phyloP scores from a whole-genome alignment of 2,113 vertebrate species.

The Pachycephala philippinensis region DNA sequence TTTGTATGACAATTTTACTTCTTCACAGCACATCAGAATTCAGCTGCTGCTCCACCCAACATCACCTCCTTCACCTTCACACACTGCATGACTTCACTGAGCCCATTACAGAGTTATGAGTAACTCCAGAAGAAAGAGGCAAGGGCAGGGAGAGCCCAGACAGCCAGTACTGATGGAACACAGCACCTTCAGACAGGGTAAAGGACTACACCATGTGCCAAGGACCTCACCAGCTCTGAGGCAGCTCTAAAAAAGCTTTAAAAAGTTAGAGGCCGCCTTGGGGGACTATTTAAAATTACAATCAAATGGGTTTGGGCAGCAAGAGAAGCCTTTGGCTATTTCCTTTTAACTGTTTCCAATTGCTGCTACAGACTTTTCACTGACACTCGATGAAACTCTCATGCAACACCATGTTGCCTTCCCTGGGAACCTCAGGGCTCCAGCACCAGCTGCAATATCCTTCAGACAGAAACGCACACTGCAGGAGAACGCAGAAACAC shows the following conservation, averaged over 20 bases:
- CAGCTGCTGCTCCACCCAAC: background rate
- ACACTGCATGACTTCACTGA: background rate
- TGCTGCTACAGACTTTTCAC: background rate
- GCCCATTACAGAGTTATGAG: background rate
- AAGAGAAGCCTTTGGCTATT: background rate
- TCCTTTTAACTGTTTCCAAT: background rate
- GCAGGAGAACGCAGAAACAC: background rate
- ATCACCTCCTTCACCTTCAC: background rate
- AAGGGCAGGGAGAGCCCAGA: background rate
- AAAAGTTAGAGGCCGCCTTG: background rate
- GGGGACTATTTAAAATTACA: background rate
- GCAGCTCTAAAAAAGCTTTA: background rate
- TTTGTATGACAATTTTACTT: background rate
- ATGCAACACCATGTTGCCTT: fast-evolving
- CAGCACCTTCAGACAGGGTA: background rate
- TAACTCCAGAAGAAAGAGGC: background rate
- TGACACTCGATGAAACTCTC: background rate
- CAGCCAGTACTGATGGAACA: background rate
- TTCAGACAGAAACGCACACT: background rate
- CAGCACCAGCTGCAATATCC: background rate
- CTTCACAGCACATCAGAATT: background rate
- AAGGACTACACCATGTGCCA: background rate
- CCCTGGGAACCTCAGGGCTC: background rate
- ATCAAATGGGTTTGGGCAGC: background rate
- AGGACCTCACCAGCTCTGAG: background rate